phyloP scores from a whole-genome alignment of 2,113 vertebrate genomes.

The Hippolais icterina region DNA sequence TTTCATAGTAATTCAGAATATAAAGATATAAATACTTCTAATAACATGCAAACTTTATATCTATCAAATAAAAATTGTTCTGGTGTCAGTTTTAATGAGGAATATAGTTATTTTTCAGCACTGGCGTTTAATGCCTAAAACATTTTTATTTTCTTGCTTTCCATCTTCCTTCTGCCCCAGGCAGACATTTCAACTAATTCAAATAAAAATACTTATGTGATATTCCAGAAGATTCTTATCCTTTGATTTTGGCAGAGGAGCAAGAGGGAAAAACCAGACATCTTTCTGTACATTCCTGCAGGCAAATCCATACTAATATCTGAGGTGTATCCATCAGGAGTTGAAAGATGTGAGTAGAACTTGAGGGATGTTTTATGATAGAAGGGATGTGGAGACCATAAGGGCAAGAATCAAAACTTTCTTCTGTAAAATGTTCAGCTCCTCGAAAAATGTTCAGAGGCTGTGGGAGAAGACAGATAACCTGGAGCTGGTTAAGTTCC shows the following conservation, averaged over 20 bases:
- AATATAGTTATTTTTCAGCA: not conserved
- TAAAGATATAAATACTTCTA: not conserved
- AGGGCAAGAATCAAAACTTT: not conserved
- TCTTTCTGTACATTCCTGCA: not conserved
- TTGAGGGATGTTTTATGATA: not conserved
- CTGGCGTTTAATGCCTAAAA: not conserved
- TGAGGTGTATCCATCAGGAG: not conserved
- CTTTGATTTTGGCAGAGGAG: not conserved
- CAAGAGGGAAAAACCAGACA: not conserved
- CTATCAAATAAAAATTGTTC: not conserved
- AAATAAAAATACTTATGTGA: not conserved
- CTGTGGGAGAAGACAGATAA: not conserved
- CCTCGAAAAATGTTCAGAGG: not conserved
- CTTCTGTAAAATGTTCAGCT: not conserved
- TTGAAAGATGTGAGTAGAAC: not conserved
- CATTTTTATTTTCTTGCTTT: not conserved
- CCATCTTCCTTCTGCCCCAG: not conserved
- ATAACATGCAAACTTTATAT: not conserved
- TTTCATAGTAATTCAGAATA: not conserved
- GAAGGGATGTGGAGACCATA: not conserved
- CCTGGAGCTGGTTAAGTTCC: not conserved
- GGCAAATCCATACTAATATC: not conserved
- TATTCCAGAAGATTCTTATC: not conserved
- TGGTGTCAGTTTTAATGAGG: constrained; percentile 7
- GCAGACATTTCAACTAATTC: not conserved